Evolutionary conservation across 2,797 vertebrate species (phyloP).

Genomic region (Liparis tanakae): DNA sequence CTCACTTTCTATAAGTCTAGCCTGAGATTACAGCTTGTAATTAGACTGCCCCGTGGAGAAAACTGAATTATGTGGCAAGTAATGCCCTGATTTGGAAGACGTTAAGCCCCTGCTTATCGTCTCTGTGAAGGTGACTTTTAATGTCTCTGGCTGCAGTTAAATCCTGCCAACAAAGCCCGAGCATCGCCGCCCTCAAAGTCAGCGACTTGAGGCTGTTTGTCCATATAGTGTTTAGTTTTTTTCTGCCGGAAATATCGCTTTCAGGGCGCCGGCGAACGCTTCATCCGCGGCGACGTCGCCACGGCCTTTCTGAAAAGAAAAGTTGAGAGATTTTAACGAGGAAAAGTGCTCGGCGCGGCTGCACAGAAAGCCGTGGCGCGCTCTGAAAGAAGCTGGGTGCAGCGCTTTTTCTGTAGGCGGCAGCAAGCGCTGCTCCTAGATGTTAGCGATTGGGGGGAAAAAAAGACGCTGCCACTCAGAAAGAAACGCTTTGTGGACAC

Average conservation of each 20-base stretch:
- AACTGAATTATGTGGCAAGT: conserved; percentile 45
- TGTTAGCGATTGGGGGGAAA: neutral
- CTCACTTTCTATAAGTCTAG: conserved; percentile 42
- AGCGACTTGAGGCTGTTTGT: conserved; percentile 20
- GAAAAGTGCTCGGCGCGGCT: neutral
- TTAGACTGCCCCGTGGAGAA: conserved; percentile 47
- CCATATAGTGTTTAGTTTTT: neutral
- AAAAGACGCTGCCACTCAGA: neutral
- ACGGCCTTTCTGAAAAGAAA: neutral
- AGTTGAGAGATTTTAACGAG: conserved; percentile 2
- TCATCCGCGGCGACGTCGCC: neutral
- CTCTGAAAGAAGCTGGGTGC: neutral
- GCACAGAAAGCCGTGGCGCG: neutral
- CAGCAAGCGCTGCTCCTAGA: neutral
- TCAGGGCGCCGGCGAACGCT: neutral
- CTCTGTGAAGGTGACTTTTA: conserved; percentile 67
- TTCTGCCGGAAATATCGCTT: neutral
- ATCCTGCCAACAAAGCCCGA: conserved; percentile 54
- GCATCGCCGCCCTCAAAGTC: conserved; percentile 45
- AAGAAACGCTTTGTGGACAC: neutral
- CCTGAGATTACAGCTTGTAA: conserved; percentile 60
- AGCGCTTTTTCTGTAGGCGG: neutral
- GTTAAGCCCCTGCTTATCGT: conserved; percentile 66
- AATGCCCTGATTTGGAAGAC: conserved; percentile 55
- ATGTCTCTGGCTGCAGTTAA: conserved; percentile 60